A percentile compares a stretch with the other conserved stretches of the same genome.
These are phyloP conservation scores for Caiman crocodilus DNA, from an alignment of 2,797 vertebrate genomes.

Conservation along the genomic window DNA sequence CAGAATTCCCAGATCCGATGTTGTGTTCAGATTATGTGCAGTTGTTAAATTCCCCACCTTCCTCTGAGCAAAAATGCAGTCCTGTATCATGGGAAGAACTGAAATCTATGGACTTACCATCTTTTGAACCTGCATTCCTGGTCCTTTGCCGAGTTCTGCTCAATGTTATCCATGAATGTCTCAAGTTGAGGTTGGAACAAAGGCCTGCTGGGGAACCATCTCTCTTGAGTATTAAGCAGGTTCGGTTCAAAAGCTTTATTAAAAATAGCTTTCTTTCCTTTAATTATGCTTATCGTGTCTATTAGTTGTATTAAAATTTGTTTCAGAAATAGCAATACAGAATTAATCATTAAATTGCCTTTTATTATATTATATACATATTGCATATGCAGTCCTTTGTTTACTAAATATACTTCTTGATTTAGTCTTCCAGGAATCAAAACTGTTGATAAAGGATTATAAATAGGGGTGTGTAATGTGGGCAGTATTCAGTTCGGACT, in stretches of 20 bases:
- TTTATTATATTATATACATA: not conserved
- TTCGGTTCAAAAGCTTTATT: conserved; percentile 68
- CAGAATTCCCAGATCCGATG: conserved; percentile 93
- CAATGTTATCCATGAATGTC: conserved; percentile 98
- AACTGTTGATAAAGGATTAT: not conserved
- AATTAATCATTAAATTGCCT: not conserved
- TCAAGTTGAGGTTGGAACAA: conserved; percentile 96
- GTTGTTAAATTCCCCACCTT: conserved; percentile 78
- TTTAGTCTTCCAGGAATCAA: not conserved
- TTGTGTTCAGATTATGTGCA: conserved; percentile 96
- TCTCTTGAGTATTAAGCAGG: conserved; percentile 98
- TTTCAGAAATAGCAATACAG: not conserved
- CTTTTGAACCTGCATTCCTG: conserved; percentile 95
- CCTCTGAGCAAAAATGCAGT: conserved; percentile 85
- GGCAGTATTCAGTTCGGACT: too few species aligned
- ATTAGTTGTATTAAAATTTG: not conserved
- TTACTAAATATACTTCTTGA: not conserved
- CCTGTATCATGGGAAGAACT: conserved; percentile 93
- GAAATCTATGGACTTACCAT: conserved; percentile 95
- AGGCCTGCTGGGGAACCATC: conserved; percentile 97
- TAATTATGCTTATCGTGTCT: rapidly evolving
- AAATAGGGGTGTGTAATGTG: too few species aligned
- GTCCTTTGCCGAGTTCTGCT: conserved; percentile 97
- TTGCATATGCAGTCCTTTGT: too few species aligned
- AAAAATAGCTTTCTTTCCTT: not conserved